Percentiles rank a stretch among this genome's conserved stretches.
Conservation (phyloP, 2,888 invertebrate genomes). For the Epinotia demarniana region DNA sequence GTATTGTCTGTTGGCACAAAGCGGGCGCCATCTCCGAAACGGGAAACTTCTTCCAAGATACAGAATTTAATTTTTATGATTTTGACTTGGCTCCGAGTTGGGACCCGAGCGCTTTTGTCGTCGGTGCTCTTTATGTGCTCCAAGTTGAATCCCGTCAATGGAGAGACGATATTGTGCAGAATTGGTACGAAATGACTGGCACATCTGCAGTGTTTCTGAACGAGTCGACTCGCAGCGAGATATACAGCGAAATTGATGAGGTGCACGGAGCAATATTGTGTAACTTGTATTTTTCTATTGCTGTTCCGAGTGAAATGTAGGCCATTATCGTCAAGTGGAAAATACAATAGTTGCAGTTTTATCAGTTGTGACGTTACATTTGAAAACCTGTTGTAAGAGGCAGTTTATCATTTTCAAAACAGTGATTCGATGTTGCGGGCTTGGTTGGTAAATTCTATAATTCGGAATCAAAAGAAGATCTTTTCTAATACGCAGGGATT, state of each 20-base stretch:
- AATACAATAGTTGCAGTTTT: slow-evolving; percentile 37
- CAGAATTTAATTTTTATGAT: slow-evolving; percentile 77
- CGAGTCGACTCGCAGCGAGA: slow-evolving; percentile 50
- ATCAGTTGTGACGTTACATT: slow-evolving; percentile 5
- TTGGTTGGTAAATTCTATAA: slow-evolving; percentile 56
- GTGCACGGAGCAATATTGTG: slow-evolving; percentile 65
- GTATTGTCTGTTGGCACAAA: slow-evolving; percentile 73
- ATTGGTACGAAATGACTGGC: slow-evolving; percentile 72
- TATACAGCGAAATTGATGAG: slow-evolving; percentile 67
- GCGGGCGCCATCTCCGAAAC: slow-evolving; percentile 57
- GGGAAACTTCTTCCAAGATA: slow-evolving; percentile 68
- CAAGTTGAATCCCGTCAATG: slow-evolving; percentile 69
- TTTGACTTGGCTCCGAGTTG: slow-evolving; percentile 65
- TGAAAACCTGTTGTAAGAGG: not conserved
- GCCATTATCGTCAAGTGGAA: slow-evolving; percentile 39
- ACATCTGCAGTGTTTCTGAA: slow-evolving; percentile 66
- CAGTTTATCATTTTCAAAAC: slow-evolving; percentile 5
- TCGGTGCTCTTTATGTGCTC: slow-evolving; percentile 71
- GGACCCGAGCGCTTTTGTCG: slow-evolving; percentile 66
- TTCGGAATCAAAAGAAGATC: slow-evolving; percentile 60
- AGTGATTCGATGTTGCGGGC: slow-evolving; percentile 43
- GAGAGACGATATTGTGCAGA: slow-evolving; percentile 71
- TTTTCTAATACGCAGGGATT: slow-evolving; percentile 51
- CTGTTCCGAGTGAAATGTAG: slow-evolving; percentile 40
- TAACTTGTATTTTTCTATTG: slow-evolving; percentile 49